Percentiles rank a stretch among this genome's conserved stretches.
Conservation (phyloP, 2,888 invertebrate genomes). For the Lasioglossum vierecki region DNA sequence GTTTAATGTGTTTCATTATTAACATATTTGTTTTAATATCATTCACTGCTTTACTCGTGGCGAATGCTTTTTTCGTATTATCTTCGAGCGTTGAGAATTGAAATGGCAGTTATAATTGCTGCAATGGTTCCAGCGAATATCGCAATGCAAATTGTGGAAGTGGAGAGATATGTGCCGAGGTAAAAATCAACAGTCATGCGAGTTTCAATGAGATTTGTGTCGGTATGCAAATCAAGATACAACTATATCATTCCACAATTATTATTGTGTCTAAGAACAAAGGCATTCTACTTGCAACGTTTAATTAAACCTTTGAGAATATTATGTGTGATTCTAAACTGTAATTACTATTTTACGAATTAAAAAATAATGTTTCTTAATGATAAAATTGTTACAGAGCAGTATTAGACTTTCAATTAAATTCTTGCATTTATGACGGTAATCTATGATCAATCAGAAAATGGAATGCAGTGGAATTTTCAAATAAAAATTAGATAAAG, state of each 20-base stretch:
- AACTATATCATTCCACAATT: not conserved
- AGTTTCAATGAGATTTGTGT: not conserved
- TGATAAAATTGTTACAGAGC: not conserved
- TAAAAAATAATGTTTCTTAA: not conserved
- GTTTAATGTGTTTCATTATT: conserved; percentile 1
- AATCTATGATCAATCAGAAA: not conserved
- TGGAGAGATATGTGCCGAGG: not conserved
- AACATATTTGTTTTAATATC: conserved; percentile 6
- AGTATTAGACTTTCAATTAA: not conserved
- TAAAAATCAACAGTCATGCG: not conserved
- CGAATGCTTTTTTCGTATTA: not conserved
- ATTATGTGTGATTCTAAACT: not conserved
- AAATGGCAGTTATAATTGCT: not conserved
- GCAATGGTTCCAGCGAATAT: not conserved
- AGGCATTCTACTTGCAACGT: not conserved
- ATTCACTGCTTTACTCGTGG: not conserved
- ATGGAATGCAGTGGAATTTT: not conserved
- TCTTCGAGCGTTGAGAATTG: not conserved
- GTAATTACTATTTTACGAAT: not conserved
- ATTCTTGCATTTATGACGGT: not conserved
- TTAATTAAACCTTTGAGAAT: not conserved
- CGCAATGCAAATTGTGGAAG: not conserved
- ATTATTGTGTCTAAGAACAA: not conserved
- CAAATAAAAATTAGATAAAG: not conserved
- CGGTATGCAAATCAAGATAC: not conserved